These are phyloP conservation scores for Elmis aenea DNA, from an alignment of 2,888 invertebrate species.

Conservation along the genomic window DNA sequence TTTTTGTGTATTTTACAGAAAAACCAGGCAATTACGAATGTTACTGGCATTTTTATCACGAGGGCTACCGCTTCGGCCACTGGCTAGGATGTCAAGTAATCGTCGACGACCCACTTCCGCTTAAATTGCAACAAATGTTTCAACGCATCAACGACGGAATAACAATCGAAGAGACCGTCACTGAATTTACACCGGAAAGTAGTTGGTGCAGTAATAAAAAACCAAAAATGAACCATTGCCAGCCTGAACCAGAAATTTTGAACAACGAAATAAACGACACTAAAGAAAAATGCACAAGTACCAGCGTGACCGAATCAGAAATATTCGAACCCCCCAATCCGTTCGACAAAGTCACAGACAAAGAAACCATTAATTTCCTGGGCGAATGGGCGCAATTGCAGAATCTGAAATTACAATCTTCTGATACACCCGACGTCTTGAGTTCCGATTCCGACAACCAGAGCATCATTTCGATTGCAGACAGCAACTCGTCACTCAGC, in stretches of 20 bases:
- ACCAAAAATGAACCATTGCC: not conserved
- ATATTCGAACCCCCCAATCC: not conserved
- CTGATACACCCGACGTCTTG: constrained; percentile 1
- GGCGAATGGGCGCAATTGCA: no score
- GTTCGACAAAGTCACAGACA: not conserved
- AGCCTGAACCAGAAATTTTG: not conserved
- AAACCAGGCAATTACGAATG: constrained; percentile 44
- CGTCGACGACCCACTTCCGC: constrained; percentile 38
- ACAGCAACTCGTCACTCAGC: constrained; percentile 15
- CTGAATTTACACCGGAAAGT: not conserved
- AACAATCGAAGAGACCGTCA: no score
- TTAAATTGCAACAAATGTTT: constrained; percentile 1
- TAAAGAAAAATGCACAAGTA: not conserved
- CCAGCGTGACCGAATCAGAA: no score
- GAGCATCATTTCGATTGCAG: constrained; percentile 23
- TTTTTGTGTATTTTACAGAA: constrained; percentile 26
- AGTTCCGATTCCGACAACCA: constrained; percentile 22
- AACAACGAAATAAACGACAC: not conserved
- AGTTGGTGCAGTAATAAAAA: no score
- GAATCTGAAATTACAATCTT: no score
- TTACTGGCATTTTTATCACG: constrained; percentile 47
- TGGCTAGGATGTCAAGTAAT: constrained; percentile 43
- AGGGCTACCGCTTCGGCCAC: constrained; percentile 44
- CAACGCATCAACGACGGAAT: no score
- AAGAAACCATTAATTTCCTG: not conserved